Evolutionary conservation across 2,113 vertebrate species (phyloP).

Genomic region (Tylochromis polylepis): DNA sequence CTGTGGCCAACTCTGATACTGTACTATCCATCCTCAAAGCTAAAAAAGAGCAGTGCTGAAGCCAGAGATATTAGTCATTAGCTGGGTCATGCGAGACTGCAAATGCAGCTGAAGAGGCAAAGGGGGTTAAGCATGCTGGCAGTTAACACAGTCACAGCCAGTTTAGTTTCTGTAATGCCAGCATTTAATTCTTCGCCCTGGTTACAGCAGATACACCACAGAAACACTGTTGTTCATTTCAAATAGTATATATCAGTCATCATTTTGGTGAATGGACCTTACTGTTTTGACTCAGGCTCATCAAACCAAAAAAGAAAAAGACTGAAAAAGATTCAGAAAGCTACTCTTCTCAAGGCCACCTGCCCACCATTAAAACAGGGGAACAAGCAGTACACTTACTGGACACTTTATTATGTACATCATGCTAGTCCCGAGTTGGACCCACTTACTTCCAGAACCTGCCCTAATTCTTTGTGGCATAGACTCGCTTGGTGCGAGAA

Average conservation of each 20-base stretch:
- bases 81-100: background rate
- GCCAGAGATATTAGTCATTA: background rate
- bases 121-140: background rate
- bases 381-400: background rate
- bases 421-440: background rate
- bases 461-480: background rate
- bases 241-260: background rate
- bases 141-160: background rate
- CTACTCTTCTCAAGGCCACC: background rate
- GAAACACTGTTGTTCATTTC: background rate
- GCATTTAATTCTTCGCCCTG: background rate
- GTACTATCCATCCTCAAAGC: background rate
- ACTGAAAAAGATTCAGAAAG: background rate
- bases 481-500: too few relatives aligned
- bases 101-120: background rate
- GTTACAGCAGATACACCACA: background rate
- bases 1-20: background rate
- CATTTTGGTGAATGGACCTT: background rate
- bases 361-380: background rate
- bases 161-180: background rate
- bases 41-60: background rate
- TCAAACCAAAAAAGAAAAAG: background rate
- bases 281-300: background rate
- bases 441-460: background rate
- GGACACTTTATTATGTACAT: background rate